Evolutionary conservation across 2,797 vertebrate species (phyloP).

Genomic region (Mus minutoides): DNA sequence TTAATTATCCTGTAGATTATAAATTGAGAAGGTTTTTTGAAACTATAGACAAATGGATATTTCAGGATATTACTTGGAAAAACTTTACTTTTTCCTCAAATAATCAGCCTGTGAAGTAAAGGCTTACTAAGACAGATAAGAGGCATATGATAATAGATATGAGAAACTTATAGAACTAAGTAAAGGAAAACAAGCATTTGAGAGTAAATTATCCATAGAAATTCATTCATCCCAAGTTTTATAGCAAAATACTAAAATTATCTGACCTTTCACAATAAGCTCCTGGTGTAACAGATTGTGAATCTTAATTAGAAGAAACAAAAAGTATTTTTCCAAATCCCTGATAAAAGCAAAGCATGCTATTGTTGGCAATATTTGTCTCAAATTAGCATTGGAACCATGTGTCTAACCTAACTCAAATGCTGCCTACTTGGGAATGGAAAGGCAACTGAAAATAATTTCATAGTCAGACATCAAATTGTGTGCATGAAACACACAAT

Average conservation of each 20-base stretch:
- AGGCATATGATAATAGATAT: background rate
- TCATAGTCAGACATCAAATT: slow-evolving; percentile 54
- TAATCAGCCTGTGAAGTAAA: slow-evolving; percentile 4
- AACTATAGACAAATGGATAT: background rate
- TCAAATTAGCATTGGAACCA: slow-evolving; percentile 51
- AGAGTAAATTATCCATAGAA: slow-evolving; percentile 41
- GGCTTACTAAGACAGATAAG: background rate
- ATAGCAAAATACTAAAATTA: slow-evolving; percentile 70
- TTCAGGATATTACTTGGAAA: slow-evolving; percentile 12
- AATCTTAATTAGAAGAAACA: slow-evolving; percentile 75
- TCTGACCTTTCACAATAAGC: slow-evolving; percentile 64
- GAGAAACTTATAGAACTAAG: slow-evolving; percentile 36
- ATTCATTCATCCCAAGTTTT: slow-evolving; percentile 24
- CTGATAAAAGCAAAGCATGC: slow-evolving; percentile 69
- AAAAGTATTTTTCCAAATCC: slow-evolving; percentile 48
- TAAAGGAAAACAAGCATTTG: slow-evolving; percentile 2
- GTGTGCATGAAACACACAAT: background rate
- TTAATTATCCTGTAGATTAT: background rate
- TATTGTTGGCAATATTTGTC: slow-evolving; percentile 59
- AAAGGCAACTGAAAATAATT: slow-evolving; percentile 31
- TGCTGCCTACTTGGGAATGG: slow-evolving; percentile 1
- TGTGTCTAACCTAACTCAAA: background rate
- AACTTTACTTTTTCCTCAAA: slow-evolving; percentile 10
- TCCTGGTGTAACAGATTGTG: slow-evolving; percentile 53
- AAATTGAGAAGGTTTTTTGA: background rate